Evolutionary conservation across 2,888 invertebrate species (phyloP).

Genomic region (Lamproptera curius): DNA sequence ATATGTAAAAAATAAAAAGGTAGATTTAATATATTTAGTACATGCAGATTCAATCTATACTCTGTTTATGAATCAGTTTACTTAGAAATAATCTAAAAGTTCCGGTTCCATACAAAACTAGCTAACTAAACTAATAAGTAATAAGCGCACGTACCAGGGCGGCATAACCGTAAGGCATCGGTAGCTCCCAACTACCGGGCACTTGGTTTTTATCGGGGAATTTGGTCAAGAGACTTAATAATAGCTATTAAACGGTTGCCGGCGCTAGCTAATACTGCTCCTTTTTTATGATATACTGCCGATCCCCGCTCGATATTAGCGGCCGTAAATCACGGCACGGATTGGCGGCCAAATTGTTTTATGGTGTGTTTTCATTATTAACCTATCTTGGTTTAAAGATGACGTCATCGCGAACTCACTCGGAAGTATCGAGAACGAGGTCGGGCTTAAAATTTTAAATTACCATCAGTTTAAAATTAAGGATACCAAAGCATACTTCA

Average conservation of each 20-base stretch:
- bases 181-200: constrained; percentile 36
- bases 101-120: too few species aligned
- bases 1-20: too few species aligned
- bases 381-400: constrained; percentile 10
- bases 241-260: constrained; percentile 71
- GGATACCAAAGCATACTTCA: too few species aligned
- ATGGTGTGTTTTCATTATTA: constrained; percentile 61
- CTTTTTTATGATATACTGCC: constrained; percentile 72
- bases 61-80: too few species aligned
- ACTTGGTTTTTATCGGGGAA: constrained; percentile 57
- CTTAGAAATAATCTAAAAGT: too few species aligned
- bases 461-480: too few species aligned
- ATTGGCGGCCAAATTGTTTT: constrained; percentile 70
- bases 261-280: constrained; percentile 67
- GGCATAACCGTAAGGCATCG: constrained; percentile 18
- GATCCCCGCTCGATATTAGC: constrained; percentile 64
- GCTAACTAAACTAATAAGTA: not conserved
- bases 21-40: too few species aligned
- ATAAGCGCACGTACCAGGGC: constrained; percentile 21
- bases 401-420: constrained; percentile 14
- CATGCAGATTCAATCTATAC: too few species aligned
- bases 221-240: constrained; percentile 69
- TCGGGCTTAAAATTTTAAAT: too few species aligned
- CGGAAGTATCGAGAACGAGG: too few species aligned
- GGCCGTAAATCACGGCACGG: constrained; percentile 60